A percentile compares a stretch with the other conserved stretches of the same genome.
phyloP scores from a whole-genome alignment of 1,140 invertebrate species.

The Platyscapa corneri region DNA sequence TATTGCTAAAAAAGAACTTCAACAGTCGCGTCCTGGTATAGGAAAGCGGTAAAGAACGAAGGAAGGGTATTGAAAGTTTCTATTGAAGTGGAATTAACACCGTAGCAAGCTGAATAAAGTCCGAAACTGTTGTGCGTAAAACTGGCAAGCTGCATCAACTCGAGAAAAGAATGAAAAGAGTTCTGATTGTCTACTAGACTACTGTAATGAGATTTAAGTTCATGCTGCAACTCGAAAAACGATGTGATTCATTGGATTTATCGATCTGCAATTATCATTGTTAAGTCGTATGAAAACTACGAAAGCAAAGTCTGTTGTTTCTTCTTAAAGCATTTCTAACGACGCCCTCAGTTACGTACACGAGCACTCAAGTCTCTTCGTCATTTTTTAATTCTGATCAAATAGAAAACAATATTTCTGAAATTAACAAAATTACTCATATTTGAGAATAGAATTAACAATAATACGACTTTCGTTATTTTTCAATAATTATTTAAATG shows the following conservation, averaged over 20 bases:
- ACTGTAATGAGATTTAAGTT: neutral
- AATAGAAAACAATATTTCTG: too few relatives aligned
- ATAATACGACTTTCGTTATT: too few relatives aligned
- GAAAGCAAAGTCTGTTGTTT: too few relatives aligned
- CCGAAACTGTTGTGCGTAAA: neutral
- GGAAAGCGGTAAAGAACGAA: neutral
- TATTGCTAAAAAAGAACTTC: conserved; percentile 9
- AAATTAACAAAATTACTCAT: too few relatives aligned
- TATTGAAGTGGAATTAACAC: conserved; percentile 1
- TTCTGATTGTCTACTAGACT: neutral
- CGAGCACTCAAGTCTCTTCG: too few relatives aligned
- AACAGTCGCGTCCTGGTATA: neutral
- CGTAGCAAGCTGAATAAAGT: neutral
- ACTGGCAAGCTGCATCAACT: neutral
- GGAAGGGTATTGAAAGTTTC: conserved; percentile 9
- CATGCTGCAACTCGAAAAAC: neutral
- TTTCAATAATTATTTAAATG: too few relatives aligned
- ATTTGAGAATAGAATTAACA: too few relatives aligned
- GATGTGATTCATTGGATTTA: neutral
- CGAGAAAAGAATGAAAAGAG: neutral
- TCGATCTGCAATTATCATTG: neutral
- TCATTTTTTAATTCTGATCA: too few relatives aligned
- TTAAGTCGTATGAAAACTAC: too few relatives aligned
- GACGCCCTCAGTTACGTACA: too few relatives aligned
- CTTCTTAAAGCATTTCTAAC: too few relatives aligned